A percentile compares a stretch with the other conserved stretches of the same genome.
Evolutionary conservation across 2,888 invertebrate genomes (phyloP).

Genomic region (Drosophila subquinaria): DNA sequence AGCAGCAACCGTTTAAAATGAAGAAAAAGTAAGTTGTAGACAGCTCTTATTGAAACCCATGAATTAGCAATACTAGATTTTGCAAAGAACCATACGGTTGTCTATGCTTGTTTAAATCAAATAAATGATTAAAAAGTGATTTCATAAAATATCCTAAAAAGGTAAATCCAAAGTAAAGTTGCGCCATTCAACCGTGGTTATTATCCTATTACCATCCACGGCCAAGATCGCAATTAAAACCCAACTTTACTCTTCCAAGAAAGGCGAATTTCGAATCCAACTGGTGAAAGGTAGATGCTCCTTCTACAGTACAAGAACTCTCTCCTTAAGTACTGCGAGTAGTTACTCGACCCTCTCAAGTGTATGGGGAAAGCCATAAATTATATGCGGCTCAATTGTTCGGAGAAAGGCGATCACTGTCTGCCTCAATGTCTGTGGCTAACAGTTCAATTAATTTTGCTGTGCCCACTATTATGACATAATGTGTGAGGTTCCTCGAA

Average conservation of each 20-base stretch:
- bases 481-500: slow-evolving; percentile 73
- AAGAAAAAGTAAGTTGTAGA: no score
- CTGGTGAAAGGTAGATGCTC: slow-evolving; percentile 84
- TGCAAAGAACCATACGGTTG: no score
- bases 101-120: no score
- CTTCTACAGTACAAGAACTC: not conserved
- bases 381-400: slow-evolving; percentile 59
- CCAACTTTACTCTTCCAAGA: slow-evolving; percentile 52
- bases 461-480: slow-evolving; percentile 75
- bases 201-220: slow-evolving; percentile 12
- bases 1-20: no score
- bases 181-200: not conserved
- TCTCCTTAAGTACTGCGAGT: not conserved
- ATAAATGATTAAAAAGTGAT: no score
- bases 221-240: slow-evolving; percentile 31
- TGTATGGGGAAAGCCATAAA: slow-evolving; percentile 68
- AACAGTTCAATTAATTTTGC: slow-evolving; percentile 78
- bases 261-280: slow-evolving; percentile 52
- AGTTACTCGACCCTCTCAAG: slow-evolving; percentile 49
- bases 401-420: slow-evolving; percentile 67
- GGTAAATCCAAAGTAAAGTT: not conserved
- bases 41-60: no score
- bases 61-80: no score
- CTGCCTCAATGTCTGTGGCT: slow-evolving; percentile 66
- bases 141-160: not conserved